Evolutionary conservation across 1,140 invertebrate genomes (phyloP).

Genomic region (Luehdorfia chinensis): DNA sequence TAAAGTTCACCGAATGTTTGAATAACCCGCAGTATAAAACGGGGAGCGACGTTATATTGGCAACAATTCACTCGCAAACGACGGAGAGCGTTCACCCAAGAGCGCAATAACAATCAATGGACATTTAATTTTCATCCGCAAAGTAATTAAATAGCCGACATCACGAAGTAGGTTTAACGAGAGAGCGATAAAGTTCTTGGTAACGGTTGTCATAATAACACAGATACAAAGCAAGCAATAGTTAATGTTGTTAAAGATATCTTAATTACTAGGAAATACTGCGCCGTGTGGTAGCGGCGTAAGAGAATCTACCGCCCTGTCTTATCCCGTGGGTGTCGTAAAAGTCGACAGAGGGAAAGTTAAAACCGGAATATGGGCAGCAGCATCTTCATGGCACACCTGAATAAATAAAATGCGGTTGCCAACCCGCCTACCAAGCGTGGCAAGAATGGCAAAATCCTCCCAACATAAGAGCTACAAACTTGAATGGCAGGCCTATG

Average conservation of each 20-base stretch:
- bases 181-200: slow-evolving; percentile 4
- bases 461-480: no score
- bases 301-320: no score
- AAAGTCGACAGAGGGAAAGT: no score
- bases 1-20: neutral
- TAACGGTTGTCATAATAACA: neutral
- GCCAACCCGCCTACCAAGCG: no score
- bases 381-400: no score
- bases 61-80: neutral
- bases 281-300: no score
- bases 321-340: no score
- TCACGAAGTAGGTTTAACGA: slow-evolving; percentile 2
- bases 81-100: neutral
- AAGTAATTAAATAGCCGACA: slow-evolving; percentile 3
- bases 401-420: no score
- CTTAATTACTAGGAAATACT: no score
- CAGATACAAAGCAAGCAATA: neutral
- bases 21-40: neutral
- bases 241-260: neutral
- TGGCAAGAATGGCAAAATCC: no score
- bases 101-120: slow-evolving; percentile 11
- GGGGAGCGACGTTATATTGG: neutral
- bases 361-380: no score
- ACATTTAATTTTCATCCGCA: slow-evolving; percentile 13
- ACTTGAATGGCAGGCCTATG: no score